Evolutionary conservation across 1,140 invertebrate genomes (phyloP), one percentile per base, ranked within the genome.

Genomic region (Drosophila ambigua): DNA sequence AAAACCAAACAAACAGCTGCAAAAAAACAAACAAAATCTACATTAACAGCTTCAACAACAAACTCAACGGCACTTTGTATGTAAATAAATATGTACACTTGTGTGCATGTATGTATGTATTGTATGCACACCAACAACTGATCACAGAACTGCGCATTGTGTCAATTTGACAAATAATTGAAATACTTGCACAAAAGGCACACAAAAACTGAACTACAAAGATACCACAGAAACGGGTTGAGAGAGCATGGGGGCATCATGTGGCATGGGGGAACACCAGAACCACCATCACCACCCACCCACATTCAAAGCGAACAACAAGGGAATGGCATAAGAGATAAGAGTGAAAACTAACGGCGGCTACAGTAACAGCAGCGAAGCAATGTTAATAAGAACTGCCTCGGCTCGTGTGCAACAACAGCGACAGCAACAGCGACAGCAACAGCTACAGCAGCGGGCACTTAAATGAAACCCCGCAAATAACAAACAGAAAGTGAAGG

Each of bases 381-480:
- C 55, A 67, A 68, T 62, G 54, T 69, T 68, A 79, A 69, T 62
- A 78, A 55, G 57, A 74, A 39, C 35, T 13, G 35, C 4, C 26
- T 28, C 2, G 26, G 26, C 26, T 39, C 35, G 35, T 31, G 31
- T 31, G 31, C 31, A 55, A 54, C 35, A 52, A 55, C 51, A 44
- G 8, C 54, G 64, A 59, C 48, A 53, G 54, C 69, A 41, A 45
- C 23, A 72, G 43, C 62, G 11, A 49, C 45, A 67, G 54, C 46
- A 41, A 50, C 31, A 44, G 35, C 49, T 43, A 65, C 54, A 65
- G 46, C 66, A 59, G 55, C 61, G 58, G 74, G 62, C 75, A 80
- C 72, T 80, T 76, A 80, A 81, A 80, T 76, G 78, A 81, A 81
- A 80, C 78, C 78, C 59, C 62, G 77, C 77, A 81, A 78, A 81